These are phyloP conservation scores for Okapia johnstoni DNA, from an alignment of 2,113 vertebrate genomes.

Conservation along the genomic window DNA sequence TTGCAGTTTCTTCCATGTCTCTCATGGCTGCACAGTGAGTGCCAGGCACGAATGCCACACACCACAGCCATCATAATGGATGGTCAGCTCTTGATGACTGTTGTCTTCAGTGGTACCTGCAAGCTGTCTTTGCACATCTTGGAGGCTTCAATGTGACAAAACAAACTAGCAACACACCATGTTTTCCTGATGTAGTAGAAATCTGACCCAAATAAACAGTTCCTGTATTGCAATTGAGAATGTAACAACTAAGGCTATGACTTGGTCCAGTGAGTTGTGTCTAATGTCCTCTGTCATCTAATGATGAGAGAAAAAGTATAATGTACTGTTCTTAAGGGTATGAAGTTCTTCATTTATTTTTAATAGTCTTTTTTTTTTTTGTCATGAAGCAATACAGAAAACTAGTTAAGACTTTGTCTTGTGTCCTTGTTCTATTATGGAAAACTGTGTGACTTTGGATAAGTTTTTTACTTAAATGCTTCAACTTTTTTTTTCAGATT, in stretches of 20 bases:
- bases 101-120: background rate
- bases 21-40: background rate
- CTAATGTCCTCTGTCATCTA: background rate
- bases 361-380: background rate
- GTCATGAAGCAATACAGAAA: background rate
- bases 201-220: background rate
- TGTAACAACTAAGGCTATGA: background rate
- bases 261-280: background rate
- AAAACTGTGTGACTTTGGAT: background rate
- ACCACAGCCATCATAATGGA: background rate
- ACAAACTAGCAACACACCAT: background rate
- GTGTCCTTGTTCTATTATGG: background rate
- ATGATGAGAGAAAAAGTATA: background rate
- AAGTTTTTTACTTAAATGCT: background rate
- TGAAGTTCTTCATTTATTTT: background rate
- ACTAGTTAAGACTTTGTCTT: background rate
- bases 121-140: background rate
- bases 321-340: background rate
- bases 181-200: background rate
- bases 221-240: background rate
- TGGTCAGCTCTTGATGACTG: background rate
- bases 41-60: background rate
- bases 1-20: background rate
- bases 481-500: background rate
- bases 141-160: background rate